Evolutionary conservation across 2,113 vertebrate species (phyloP).

Genomic region (Chlorocebus sabaeus): DNA sequence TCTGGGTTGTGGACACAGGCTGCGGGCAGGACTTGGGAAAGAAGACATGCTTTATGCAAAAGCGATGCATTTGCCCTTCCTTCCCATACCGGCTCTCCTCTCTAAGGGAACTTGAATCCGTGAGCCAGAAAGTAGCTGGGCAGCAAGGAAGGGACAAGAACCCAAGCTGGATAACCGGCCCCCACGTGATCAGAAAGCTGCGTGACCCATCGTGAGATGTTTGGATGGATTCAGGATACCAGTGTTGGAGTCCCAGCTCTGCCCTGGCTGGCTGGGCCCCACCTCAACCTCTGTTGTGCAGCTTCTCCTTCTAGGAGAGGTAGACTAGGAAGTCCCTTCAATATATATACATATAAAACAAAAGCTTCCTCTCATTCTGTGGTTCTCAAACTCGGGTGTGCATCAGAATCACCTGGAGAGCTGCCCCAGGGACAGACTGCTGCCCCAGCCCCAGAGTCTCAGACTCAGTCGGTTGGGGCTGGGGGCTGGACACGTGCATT

Average conservation of each 20-base stretch:
- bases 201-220: neutral
- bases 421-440: too few relatives aligned
- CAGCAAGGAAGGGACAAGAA: neutral
- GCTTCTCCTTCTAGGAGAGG: neutral
- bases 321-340: neutral
- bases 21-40: neutral
- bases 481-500: neutral
- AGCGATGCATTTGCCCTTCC: neutral
- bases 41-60: neutral
- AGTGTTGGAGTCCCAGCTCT: fast-evolving
- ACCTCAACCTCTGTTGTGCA: neutral
- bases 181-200: neutral
- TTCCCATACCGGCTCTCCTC: too few relatives aligned
- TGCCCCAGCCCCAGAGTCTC: neutral
- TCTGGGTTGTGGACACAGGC: neutral
- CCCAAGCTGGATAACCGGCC: neutral
- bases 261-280: neutral
- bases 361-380: fast-evolving
- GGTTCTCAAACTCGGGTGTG: fast-evolving
- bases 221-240: neutral
- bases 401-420: too few relatives aligned
- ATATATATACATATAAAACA: too few relatives aligned
- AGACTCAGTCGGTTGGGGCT: neutral
- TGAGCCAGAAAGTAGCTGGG: neutral
- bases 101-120: neutral